A percentile compares a stretch with the other conserved stretches of the same genome.
Conservation (phyloP, 2,113 vertebrate species). For the Gavialis gangeticus region DNA sequence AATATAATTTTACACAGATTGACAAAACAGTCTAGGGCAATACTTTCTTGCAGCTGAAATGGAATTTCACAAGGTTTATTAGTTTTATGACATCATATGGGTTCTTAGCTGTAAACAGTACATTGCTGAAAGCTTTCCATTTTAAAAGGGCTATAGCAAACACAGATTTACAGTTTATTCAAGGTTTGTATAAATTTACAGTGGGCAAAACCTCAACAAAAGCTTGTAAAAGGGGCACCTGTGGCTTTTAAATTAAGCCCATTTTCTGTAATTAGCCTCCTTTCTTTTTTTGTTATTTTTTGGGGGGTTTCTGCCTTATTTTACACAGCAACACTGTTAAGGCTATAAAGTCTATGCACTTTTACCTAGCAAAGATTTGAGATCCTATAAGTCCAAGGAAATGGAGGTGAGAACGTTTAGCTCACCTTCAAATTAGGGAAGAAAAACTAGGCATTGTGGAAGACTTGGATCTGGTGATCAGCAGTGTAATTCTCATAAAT, state of each 20-base stretch:
- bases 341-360: conserved; percentile 60
- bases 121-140: conserved; percentile 58
- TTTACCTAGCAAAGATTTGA: conserved; percentile 53
- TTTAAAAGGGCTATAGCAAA: conserved; percentile 60
- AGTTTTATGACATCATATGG: conserved; percentile 70
- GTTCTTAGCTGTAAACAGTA: conserved; percentile 39
- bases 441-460: neutral
- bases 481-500: conserved; percentile 24
- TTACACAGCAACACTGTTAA: neutral
- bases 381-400: conserved; percentile 35
- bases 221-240: conserved; percentile 76
- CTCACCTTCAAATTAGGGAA: neutral
- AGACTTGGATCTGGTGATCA: neutral
- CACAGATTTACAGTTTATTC: conserved; percentile 29
- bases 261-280: conserved; percentile 76
- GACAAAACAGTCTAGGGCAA: conserved; percentile 11
- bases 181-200: conserved; percentile 67
- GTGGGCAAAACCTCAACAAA: conserved; percentile 72
- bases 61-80: conserved; percentile 51
- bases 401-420: conserved; percentile 42
- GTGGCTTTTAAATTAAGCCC: conserved; percentile 73
- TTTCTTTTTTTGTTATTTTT: conserved; percentile 68
- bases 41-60: conserved; percentile 40
- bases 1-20: conserved; percentile 32
- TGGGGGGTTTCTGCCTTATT: neutral